A percentile compares a stretch with the other conserved stretches of the same genome.
These are phyloP conservation scores for Rhagoletis zephyria DNA, from an alignment of 1,140 invertebrate species.

Conservation along the genomic window DNA sequence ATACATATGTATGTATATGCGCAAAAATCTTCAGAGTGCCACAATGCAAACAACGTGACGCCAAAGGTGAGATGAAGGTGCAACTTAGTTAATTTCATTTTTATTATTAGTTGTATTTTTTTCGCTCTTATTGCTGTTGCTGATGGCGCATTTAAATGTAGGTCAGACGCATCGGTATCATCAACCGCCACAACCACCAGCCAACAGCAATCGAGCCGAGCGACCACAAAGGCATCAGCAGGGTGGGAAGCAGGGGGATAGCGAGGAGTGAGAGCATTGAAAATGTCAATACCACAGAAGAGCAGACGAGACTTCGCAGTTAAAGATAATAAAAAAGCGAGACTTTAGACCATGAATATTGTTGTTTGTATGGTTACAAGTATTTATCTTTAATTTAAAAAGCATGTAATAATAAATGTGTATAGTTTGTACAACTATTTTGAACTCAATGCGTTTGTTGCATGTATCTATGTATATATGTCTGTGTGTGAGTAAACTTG, in stretches of 20 bases:
- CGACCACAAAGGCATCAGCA: not conserved
- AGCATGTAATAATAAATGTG: too few relatives aligned
- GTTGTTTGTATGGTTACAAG: not conserved
- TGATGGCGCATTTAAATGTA: slow-evolving; percentile 29
- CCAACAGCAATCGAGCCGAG: not conserved
- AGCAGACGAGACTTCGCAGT: too few relatives aligned
- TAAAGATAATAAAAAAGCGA: too few relatives aligned
- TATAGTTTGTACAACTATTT: not conserved
- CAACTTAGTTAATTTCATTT: not conserved
- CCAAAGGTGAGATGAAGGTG: not conserved
- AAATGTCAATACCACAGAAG: too few relatives aligned
- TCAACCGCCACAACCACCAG: not conserved
- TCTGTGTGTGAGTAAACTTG: too few relatives aligned
- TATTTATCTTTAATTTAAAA: not conserved
- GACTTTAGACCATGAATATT: not conserved
- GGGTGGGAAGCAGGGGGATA: too few relatives aligned
- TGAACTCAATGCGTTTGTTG: too few relatives aligned
- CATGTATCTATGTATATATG: too few relatives aligned
- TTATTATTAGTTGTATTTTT: not conserved
- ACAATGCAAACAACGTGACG: too few relatives aligned
- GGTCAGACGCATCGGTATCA: slow-evolving; percentile 42
- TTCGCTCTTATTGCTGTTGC: not conserved
- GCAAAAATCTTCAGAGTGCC: too few relatives aligned
- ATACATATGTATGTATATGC: too few relatives aligned
- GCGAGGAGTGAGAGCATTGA: too few relatives aligned